Evolutionary conservation across 2,888 invertebrate species (phyloP), one percentile per base, ranked within the genome.

Genomic region (Phengaris arion): DNA sequence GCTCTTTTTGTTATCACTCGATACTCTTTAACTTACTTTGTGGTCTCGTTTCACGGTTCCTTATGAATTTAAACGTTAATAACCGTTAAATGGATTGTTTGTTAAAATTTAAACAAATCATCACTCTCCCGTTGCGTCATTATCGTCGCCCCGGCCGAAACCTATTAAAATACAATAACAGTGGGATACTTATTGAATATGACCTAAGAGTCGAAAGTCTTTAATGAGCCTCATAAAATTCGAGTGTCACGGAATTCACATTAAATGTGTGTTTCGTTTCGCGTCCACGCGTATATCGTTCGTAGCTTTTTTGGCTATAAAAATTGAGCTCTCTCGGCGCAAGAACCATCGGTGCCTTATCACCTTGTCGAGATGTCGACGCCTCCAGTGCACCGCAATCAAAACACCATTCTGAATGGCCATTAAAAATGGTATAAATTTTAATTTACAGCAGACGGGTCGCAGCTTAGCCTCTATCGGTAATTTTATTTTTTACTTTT

Each of bases 351-450:
- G 84, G 54, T 52, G 51, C 86, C 88, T 93, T 93, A 93, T 93
- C 93, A 86, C 85, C 90, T 89, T 92, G 93, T 91, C 86, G 92
- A 92, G 89, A 91, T 93, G 93, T 93, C 93, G 93, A 93, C 93
- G 93, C 93, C 93, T 93, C 90, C 91, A 90, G 89, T 88, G 90
- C 83, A 84, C 89, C 87, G 92, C 91, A 92, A 93, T 93, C 93
- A 93, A 93, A 93, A 92, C 92, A 92, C 91, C 91, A 92, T 93
- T 92, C 89, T 89, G 86, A 82, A 83, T 82, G 87, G 87, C 87
- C 92, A 90, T 93, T 93, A 93, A 93, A 93, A 92, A 90, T 92
- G 90, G 91, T 91, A 93, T 93, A 93, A 93, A 93, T 84, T 92
- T 92, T 89, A 92, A 93, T 93, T 93, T 93, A 93, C 90, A 89